Evolutionary conservation across 37 sponge, comb jelly and placozoan species (phyloP).

Genomic region (Hexactinellida sp.): DNA sequence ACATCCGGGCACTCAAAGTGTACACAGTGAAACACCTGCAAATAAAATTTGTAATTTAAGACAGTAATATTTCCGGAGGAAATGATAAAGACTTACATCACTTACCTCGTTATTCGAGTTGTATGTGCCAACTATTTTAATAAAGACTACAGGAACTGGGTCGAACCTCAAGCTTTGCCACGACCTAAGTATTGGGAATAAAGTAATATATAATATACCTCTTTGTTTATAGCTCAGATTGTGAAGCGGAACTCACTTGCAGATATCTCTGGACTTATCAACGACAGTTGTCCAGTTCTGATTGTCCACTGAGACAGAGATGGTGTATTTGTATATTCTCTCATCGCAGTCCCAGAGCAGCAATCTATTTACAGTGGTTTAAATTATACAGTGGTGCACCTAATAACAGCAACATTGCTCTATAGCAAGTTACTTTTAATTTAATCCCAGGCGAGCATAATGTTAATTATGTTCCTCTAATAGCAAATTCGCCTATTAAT

Average conservation of each 20-base stretch:
- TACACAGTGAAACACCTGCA: conserved; percentile 73
- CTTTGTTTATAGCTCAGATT: neutral
- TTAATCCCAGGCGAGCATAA: no score
- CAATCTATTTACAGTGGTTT: conserved; percentile 27
- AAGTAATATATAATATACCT: neutral
- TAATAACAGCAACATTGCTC: no score
- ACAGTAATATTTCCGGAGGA: no score
- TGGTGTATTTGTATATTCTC: conserved; percentile 59
- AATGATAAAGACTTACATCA: neutral
- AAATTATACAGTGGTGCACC: no score
- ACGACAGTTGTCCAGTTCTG: conserved; percentile 43
- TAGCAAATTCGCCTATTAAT: no score
- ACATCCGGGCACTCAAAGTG: conserved; percentile 69
- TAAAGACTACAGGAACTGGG: conserved; percentile 51
- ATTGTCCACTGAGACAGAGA: conserved; percentile 65
- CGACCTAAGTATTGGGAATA: conserved; percentile 30
- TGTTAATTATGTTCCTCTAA: neutral
- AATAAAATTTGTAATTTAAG: no score
- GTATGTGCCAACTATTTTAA: conserved; percentile 78
- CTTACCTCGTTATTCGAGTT: conserved; percentile 80
- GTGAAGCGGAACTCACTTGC: conserved; percentile 25
- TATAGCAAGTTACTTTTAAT: no score
- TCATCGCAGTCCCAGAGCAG: conserved; percentile 93
- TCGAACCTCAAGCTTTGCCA: conserved; percentile 71
- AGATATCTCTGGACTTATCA: conserved; percentile 37